Percentiles rank a stretch among this genome's conserved stretches.
Conservation (phyloP, 2,888 invertebrate species). For the Hydroisotoma schaefferi region DNA sequence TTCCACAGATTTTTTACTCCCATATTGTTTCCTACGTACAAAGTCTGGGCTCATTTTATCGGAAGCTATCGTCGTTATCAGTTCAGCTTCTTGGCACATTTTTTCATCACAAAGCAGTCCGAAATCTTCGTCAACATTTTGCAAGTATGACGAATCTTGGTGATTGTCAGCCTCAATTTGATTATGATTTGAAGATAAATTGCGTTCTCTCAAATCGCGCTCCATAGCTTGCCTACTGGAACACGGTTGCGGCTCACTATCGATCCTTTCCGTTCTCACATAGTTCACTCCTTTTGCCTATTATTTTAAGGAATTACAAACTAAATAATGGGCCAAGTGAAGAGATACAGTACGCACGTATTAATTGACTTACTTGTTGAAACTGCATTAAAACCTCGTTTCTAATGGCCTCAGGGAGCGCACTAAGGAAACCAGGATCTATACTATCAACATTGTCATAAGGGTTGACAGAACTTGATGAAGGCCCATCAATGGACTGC, state of each 20-base stretch:
- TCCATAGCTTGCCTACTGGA: conserved; percentile 33
- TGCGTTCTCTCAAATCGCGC: not conserved
- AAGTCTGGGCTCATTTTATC: too few species aligned
- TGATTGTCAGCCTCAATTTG: conserved; percentile 5
- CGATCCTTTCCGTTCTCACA: not conserved
- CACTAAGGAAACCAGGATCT: conserved; percentile 60
- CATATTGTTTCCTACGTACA: too few species aligned
- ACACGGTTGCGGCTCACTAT: conserved; percentile 30
- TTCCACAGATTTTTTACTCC: too few species aligned
- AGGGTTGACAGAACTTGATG: conserved; percentile 10
- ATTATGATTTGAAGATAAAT: not conserved
- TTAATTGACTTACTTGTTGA: conserved; percentile 24
- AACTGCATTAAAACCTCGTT: conserved; percentile 54
- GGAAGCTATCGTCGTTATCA: too few species aligned
- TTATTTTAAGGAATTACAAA: not conserved
- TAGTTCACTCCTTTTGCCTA: conserved; percentile 19
- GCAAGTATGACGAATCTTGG: not conserved
- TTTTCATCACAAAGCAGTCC: not conserved
- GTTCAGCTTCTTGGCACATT: not conserved
- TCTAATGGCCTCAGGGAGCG: conserved; percentile 62
- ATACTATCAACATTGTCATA: conserved; percentile 50
- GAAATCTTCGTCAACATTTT: not conserved
- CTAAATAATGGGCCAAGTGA: not conserved
- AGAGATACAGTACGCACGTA: too few species aligned
- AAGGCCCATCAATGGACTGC: conserved; percentile 3